Conservation (phyloP, 2,797 vertebrate genomes). For the Acanthornis magna region DNA sequence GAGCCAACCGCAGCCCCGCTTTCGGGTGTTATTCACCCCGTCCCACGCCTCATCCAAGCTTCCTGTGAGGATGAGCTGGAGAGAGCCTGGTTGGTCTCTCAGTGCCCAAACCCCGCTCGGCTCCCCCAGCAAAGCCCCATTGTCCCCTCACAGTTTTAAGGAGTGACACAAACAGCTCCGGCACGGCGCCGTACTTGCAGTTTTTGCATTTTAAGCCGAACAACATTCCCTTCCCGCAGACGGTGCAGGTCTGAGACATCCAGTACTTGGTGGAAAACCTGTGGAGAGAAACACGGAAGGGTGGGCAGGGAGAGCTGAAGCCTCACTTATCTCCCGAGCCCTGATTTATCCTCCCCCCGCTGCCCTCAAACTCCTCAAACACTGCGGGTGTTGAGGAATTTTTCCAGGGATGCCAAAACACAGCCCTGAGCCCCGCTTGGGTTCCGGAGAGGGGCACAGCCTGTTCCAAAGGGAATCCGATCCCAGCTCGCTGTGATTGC, state of each 20-base stretch:
- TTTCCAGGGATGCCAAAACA: not conserved
- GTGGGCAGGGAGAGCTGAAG: not conserved
- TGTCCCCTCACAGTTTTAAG: accelerated
- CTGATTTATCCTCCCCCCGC: accelerated
- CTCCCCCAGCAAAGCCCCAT: not conserved
- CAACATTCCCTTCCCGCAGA: conserved; percentile 98
- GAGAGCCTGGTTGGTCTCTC: not conserved
- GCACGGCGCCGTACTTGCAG: conserved; percentile 89
- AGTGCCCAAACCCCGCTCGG: accelerated
- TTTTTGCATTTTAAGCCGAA: conserved; percentile 99
- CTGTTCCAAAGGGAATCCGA: not conserved
- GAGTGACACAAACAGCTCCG: accelerated
- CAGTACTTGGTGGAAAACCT: conserved; percentile 99
- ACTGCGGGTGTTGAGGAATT: accelerated
- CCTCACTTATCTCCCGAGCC: accelerated
- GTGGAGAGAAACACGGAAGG: not conserved
- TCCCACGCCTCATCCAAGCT: not conserved
- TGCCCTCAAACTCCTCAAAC: not conserved
- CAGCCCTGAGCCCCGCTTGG: not conserved
- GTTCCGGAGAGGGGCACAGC: no score
- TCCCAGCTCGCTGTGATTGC: accelerated
- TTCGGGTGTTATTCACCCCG: not conserved
- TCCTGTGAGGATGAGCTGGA: not conserved
- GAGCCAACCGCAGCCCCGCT: accelerated
- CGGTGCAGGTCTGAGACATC: conserved; percentile 99